Evolutionary conservation across 2,888 invertebrate species (phyloP), one percentile per base, ranked within the genome.

Genomic region (Neria commutata): DNA sequence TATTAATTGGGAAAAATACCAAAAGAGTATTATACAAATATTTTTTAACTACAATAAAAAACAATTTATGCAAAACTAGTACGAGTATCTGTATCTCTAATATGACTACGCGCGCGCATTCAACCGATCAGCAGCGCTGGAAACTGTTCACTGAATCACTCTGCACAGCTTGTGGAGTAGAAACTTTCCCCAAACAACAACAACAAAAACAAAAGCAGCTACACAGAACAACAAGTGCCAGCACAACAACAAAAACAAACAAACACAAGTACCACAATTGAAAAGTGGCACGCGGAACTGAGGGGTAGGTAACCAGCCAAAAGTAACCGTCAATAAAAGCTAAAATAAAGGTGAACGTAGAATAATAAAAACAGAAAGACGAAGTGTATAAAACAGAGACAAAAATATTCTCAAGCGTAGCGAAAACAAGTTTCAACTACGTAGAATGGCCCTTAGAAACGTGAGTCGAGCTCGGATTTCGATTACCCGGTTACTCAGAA

Each of bases 131-230:
- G 59, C 48, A 57, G 53, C 24, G 59, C 57, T 59, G 61, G 56
- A 59, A 60, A 65, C 58, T 58, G 58, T 54, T 59, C 55, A 63
- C 61, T 61, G 63, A 65, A 61, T 62, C 61, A 65, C 61, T 53
- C 14, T n/a, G 25, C 14, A 19, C 29, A 19, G 40, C 4, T 6
- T 17, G 24, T 61, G n/a, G 21, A 58, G 61, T 58, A 63, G 56
- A 69, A 74, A 72, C 74, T 72, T 72, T 72, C 72, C 64, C 74
- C 65, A 67, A 70, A 62, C 64, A 62, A 57, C 56, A 64, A 60
- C 52, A 60, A 40, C 19, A 42, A 46, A 34, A 33, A 54, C 45
- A 61, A 54, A 46, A 53, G 16, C 56, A 64, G 42, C 64, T 60
- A 58, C 47, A n/a, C 45, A 54, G 23, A 63, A 37, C 49, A 21